Evolutionary conservation across 2,797 vertebrate species (phyloP).

Genomic region (Potorous gilbertii): DNA sequence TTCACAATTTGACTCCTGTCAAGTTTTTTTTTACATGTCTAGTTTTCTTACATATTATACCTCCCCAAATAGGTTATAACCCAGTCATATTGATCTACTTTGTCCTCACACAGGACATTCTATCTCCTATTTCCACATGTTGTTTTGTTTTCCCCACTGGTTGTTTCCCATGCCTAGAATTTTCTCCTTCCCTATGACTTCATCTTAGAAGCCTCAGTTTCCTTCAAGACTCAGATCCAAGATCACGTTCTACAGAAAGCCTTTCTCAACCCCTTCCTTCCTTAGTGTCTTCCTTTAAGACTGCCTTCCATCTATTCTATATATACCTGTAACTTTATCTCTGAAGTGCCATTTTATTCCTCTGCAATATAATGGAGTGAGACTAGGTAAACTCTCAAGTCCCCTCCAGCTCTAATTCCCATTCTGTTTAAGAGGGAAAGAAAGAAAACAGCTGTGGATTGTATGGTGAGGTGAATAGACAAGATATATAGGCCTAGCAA

Average conservation of each 20-base stretch:
- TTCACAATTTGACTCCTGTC: background rate
- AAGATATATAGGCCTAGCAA: background rate
- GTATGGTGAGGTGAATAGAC: background rate
- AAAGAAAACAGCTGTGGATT: background rate
- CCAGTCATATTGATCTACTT: background rate
- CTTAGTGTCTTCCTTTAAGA: background rate
- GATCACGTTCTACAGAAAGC: background rate
- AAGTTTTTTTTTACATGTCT: background rate
- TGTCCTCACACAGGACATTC: background rate
- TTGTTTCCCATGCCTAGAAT: background rate
- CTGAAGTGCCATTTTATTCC: background rate
- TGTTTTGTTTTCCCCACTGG: background rate
- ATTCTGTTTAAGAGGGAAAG: background rate
- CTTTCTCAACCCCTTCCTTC: background rate
- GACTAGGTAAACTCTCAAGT: background rate
- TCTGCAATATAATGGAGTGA: background rate
- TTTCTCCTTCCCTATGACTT: background rate
- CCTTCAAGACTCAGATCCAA: background rate
- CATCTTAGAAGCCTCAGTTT: background rate
- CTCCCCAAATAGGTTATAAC: background rate
- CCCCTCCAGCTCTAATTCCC: background rate
- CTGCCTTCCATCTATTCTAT: background rate
- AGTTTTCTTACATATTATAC: background rate
- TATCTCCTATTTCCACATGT: background rate
- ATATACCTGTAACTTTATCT: background rate